Conservation (phyloP, 1,140 invertebrate species). For the Drosophila nasuta region DNA sequence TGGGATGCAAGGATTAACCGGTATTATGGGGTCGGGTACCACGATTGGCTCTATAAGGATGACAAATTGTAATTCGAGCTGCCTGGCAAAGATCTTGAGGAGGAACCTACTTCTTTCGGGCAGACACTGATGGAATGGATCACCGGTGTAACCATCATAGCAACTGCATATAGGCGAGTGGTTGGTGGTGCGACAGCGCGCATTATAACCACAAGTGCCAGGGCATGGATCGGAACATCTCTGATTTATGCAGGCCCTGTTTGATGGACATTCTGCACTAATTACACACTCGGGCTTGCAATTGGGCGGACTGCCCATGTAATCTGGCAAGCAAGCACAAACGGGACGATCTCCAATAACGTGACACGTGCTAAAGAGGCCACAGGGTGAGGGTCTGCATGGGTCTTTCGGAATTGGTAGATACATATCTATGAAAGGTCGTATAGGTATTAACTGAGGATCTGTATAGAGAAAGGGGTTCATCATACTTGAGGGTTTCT, state of each 20-base stretch:
- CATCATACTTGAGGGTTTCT: constrained; percentile 87
- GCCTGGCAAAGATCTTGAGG: background rate
- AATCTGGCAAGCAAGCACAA: constrained; percentile 92
- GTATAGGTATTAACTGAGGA: background rate
- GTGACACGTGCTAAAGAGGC: constrained; percentile 92
- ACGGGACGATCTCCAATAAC: constrained; percentile 90
- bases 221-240: constrained; percentile 92
- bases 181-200: constrained; percentile 92
- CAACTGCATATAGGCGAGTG: constrained; percentile 94
- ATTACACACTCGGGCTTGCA: constrained; percentile 93
- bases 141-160: constrained; percentile 90
- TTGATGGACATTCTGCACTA: constrained; percentile 92
- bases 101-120: constrained; percentile 78
- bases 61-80: constrained; percentile 30
- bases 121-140: constrained; percentile 89
- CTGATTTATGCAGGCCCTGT: constrained; percentile 91
- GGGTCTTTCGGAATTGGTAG: constrained; percentile 87
- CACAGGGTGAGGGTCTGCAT: constrained; percentile 92
- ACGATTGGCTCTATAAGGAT: constrained; percentile 60
- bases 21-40: constrained; percentile 75
- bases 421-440: constrained; percentile 85
- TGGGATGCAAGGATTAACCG: constrained; percentile 86
- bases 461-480: background rate
- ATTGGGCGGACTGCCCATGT: constrained; percentile 91
- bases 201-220: constrained; percentile 93